Percentiles rank a stretch among this genome's conserved stretches.
Conservation (phyloP, 2,113 vertebrate genomes). For the Pseudois nayaur region DNA sequence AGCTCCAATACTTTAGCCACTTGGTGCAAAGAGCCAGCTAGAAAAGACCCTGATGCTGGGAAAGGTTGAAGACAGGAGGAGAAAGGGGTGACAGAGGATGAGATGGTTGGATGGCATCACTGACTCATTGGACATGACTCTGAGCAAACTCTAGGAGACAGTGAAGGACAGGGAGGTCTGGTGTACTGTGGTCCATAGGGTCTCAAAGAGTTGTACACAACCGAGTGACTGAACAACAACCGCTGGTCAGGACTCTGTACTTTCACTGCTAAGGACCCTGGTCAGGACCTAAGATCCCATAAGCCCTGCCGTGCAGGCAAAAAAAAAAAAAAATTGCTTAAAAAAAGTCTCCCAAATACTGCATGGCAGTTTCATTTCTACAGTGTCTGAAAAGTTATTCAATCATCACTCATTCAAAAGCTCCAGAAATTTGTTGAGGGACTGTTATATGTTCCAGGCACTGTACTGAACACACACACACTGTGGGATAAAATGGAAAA, state of each 20-base stretch:
- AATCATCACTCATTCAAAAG: not conserved
- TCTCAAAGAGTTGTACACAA: not conserved
- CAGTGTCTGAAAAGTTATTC: not conserved
- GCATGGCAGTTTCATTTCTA: not conserved
- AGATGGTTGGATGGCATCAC: not conserved
- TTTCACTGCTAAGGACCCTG: not conserved
- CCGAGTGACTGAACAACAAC: not conserved
- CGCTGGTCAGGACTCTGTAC: not conserved
- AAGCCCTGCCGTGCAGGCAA: accelerated
- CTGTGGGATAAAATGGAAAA: not conserved
- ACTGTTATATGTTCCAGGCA: not conserved
- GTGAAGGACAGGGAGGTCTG: not conserved
- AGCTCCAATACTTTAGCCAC: not conserved
- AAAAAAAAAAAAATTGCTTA: not conserved
- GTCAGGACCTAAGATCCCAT: not conserved
- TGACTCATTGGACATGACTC: not conserved
- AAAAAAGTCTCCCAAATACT: not conserved
- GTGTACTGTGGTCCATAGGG: not conserved
- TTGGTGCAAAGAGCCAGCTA: not conserved
- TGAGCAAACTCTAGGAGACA: not conserved
- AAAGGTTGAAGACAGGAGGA: not conserved
- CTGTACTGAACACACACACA: not conserved
- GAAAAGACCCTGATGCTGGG: not conserved
- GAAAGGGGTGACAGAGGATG: not conserved
- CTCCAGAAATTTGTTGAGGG: not conserved